Base-by-base conservation (phyloP, 2,113 vertebrate genomes). In the Daboia siamensis region DNA sequence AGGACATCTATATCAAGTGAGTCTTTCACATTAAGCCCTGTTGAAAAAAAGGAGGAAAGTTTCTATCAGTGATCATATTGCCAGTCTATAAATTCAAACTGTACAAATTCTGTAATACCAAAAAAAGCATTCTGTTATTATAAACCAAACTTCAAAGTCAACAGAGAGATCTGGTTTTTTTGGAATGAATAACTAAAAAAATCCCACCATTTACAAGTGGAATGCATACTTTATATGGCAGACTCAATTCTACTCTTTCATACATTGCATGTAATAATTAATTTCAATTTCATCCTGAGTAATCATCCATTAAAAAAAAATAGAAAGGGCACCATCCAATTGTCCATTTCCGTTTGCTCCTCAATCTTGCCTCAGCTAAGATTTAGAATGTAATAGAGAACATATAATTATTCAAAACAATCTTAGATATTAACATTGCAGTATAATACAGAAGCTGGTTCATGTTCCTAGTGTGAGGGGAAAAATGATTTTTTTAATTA, bases 1-100 rank as follows among this genome's bases (percentile, higher is more conserved):
- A 98, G 96, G 94, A 94, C 94, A 52, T 96, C 95, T 1, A 95
- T 90, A 94, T 95, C 96, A 55, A 97, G 56, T 0, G 97, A 98
- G 51, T 97, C 95, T 88, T 97, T 93, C 8, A 97, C 74, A 0
- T 95, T 97, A 95, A 98, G 87, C 89, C 98, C 98, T 98, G 92
- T 3, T n/a, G 87, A 55, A 90, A 90, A 80, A 95, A 93, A 74
- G 44, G 85, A 93, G 84, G 10, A 90, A 57, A 20, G 13, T 29
- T 94, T 26, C 5, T 9, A 20, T 33, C 33, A 64, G 29, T 9
- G 29, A 54, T n/a, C 9, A 74, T 44, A 69, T 7, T 2, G 4
- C 15, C 4, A 74, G 3, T 57, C 4, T 57, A 44, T 52, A 87
- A 87, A 39, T 57, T 48, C 44, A 48, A n/a, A 46, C 5, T 17